These are phyloP conservation scores for Macquaria ambigua DNA, from an alignment of 2,113 vertebrate genomes.

Conservation along the genomic window DNA sequence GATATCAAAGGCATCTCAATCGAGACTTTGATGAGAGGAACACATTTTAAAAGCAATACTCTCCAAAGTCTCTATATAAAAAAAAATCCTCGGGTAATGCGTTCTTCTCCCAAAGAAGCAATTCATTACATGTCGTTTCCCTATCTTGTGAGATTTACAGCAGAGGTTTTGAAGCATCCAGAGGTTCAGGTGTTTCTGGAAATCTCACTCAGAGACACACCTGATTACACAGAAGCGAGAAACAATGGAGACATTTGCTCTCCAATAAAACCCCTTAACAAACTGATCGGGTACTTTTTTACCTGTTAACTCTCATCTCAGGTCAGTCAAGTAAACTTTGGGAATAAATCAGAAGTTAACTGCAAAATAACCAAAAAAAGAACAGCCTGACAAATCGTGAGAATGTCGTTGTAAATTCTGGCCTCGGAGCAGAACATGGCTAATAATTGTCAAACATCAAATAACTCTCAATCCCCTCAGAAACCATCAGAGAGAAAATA, in stretches of 20 bases:
- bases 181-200: slow-evolving; percentile 45
- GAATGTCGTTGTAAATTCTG: slow-evolving; percentile 62
- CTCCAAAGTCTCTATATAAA: slow-evolving; percentile 58
- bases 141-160: slow-evolving; percentile 30
- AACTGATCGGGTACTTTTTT: neutral
- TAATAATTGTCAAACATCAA: slow-evolving; percentile 72
- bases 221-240: neutral
- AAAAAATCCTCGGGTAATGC: slow-evolving; percentile 48
- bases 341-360: slow-evolving; percentile 23
- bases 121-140: slow-evolving; percentile 59
- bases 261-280: neutral
- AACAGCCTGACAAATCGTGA: slow-evolving; percentile 58
- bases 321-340: neutral
- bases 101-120: slow-evolving; percentile 44
- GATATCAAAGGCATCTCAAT: slow-evolving; percentile 81
- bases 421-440: slow-evolving; percentile 58
- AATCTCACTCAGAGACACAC: neutral
- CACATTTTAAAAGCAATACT: slow-evolving; percentile 74
- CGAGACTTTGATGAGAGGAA: slow-evolving; percentile 81
- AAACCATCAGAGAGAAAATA: slow-evolving; percentile 71
- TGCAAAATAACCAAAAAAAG: slow-evolving; percentile 22
- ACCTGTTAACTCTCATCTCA: slow-evolving; percentile 24
- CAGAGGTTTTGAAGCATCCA: slow-evolving; percentile 32
- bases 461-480: slow-evolving; percentile 75
- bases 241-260: neutral